Evolutionary conservation across 2,888 invertebrate genomes (phyloP).

Genomic region (Troides aeacus): DNA sequence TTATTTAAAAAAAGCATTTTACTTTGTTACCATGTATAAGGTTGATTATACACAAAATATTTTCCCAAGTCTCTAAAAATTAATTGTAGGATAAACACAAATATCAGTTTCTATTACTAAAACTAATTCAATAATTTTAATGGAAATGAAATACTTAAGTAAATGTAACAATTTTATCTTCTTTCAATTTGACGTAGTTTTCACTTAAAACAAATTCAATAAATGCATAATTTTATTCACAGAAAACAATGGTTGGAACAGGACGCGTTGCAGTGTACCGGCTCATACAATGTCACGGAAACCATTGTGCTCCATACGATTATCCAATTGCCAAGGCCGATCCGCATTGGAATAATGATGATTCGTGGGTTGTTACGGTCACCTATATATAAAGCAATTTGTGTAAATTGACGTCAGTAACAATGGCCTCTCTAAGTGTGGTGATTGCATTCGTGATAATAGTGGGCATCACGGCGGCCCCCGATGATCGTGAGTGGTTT

Average conservation of each 20-base stretch:
- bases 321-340: slow-evolving; percentile 66
- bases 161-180: not conserved
- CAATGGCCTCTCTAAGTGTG: slow-evolving; percentile 54
- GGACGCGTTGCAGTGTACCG: slow-evolving; percentile 5
- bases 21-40: too few species aligned
- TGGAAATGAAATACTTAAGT: not conserved
- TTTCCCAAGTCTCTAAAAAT: too few species aligned
- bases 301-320: slow-evolving; percentile 37
- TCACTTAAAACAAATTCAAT: not conserved
- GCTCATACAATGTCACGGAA: slow-evolving; percentile 19
- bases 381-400: slow-evolving; percentile 66
- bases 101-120: too few species aligned
- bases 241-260: slow-evolving; percentile 17
- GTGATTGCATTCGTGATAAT: slow-evolving; percentile 54
- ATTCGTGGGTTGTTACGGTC: slow-evolving; percentile 66
- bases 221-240: slow-evolving; percentile 11
- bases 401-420: slow-evolving; percentile 49
- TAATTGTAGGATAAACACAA: too few species aligned
- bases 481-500: slow-evolving; percentile 62
- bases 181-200: too few species aligned
- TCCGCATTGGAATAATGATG: slow-evolving; percentile 60
- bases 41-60: too few species aligned
- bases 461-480: slow-evolving; percentile 47
- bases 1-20: too few species aligned
- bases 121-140: too few species aligned